Conservation (phyloP, 2,888 invertebrate genomes). For the Ornithoptera alexandrae region DNA sequence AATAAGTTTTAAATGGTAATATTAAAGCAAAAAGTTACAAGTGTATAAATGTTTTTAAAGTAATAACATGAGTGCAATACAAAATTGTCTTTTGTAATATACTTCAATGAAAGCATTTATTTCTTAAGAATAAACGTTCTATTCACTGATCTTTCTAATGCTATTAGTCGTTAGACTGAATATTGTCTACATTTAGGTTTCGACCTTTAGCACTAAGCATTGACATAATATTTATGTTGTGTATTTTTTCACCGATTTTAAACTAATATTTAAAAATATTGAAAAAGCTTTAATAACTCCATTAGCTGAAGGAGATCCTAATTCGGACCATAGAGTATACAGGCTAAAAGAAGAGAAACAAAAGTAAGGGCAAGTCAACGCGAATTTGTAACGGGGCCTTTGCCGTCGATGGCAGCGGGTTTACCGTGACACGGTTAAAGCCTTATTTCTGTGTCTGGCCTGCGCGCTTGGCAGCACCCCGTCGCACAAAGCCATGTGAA, state of each 20-base stretch:
- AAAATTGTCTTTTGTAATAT: background rate
- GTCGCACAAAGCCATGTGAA: conserved; percentile 77
- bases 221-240: too few relatives aligned
- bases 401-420: conserved; percentile 75
- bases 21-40: too few relatives aligned
- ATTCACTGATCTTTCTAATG: too few relatives aligned
- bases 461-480: conserved; percentile 75
- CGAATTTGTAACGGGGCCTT: conserved; percentile 76
- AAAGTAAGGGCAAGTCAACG: conserved; percentile 67
- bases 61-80: too few relatives aligned
- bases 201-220: too few relatives aligned
- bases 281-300: conserved; percentile 12
- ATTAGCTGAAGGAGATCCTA: conserved; percentile 6
- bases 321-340: conserved; percentile 10
- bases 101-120: background rate
- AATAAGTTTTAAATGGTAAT: background rate
- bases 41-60: too few relatives aligned
- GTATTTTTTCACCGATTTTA: background rate
- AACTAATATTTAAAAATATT: conserved; percentile 7
- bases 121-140: background rate
- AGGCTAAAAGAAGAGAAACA: conserved; percentile 35
- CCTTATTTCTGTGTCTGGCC: conserved; percentile 79
- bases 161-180: too few relatives aligned
- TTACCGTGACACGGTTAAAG: conserved; percentile 78
- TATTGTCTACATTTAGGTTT: too few relatives aligned